These are phyloP conservation scores for Enteromius paludinosus DNA, from an alignment of 2,797 vertebrate genomes.

Conservation along the genomic window DNA sequence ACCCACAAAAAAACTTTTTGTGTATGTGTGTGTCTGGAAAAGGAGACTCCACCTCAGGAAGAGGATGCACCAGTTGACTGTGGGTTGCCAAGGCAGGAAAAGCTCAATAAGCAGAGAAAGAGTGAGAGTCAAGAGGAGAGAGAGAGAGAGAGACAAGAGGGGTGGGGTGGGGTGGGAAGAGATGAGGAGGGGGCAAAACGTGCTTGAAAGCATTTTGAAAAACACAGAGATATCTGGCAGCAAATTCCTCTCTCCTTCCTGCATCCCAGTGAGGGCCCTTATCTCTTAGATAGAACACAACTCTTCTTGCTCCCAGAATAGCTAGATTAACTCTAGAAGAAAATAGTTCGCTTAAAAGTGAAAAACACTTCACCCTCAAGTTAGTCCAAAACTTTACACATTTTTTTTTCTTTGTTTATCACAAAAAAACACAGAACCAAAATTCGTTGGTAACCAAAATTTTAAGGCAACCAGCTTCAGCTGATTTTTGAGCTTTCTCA, in stretches of 20 bases:
- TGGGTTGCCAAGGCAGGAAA: conserved; percentile 74
- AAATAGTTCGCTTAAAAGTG: not conserved
- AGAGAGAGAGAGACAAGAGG: conserved; percentile 24
- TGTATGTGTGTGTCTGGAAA: conserved; percentile 74
- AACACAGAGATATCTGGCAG: conserved; percentile 79
- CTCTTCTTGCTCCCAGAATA: conserved; percentile 81
- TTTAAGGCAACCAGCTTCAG: too few relatives aligned
- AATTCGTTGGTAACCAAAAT: not conserved
- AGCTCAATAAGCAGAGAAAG: conserved; percentile 44
- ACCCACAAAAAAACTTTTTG: conserved; percentile 10
- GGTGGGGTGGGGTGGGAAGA: conserved; percentile 1
- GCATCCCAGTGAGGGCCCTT: conserved; percentile 77
- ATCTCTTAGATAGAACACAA: conserved; percentile 79
- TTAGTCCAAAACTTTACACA: not conserved
- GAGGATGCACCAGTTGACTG: conserved; percentile 82
- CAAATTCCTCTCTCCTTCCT: conserved; percentile 83
- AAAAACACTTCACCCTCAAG: not conserved
- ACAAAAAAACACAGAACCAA: not conserved
- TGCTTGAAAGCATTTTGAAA: conserved; percentile 69
- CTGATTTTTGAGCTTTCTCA: too few relatives aligned
- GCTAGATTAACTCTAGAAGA: conserved; percentile 50
- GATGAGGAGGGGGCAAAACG: conserved; percentile 39
- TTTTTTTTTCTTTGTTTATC: not conserved
- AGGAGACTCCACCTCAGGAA: conserved; percentile 85
- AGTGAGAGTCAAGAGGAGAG: conserved; percentile 53